phyloP scores from a whole-genome alignment of 1,140 invertebrate genomes.

The Drosophila mauritiana region DNA sequence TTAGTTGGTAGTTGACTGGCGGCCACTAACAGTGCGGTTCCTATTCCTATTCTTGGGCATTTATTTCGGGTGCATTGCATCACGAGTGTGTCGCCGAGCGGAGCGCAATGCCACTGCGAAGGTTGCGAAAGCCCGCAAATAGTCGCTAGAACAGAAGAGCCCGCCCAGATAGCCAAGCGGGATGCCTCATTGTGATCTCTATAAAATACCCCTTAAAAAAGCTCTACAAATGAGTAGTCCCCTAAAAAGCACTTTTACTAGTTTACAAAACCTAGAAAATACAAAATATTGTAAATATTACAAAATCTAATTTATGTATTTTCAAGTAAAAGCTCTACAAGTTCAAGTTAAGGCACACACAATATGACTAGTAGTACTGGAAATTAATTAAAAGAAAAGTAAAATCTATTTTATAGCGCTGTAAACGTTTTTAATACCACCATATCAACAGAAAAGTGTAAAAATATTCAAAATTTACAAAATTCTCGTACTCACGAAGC shows the following conservation, averaged over 20 bases:
- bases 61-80: constrained; percentile 57
- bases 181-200: not conserved
- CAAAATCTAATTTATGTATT: no score
- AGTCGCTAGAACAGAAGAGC: constrained; percentile 25
- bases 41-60: constrained; percentile 35
- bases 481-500: not conserved
- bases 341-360: no score
- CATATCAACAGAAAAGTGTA: no score
- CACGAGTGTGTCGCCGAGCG: constrained; percentile 50
- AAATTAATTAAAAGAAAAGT: no score
- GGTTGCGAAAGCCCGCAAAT: constrained; percentile 49
- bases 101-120: constrained; percentile 55
- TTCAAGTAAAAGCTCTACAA: no score
- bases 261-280: not conserved
- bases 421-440: not conserved
- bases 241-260: not conserved
- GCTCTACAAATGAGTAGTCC: not conserved
- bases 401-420: not conserved
- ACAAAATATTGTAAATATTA: no score
- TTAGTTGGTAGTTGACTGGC: constrained; percentile 41
- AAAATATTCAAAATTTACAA: not conserved
- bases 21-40: constrained; percentile 10
- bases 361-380: no score
- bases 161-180: constrained; percentile 7
- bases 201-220: not conserved